Conservation (phyloP, 2,888 invertebrate species). For the Andrena camellia region DNA sequence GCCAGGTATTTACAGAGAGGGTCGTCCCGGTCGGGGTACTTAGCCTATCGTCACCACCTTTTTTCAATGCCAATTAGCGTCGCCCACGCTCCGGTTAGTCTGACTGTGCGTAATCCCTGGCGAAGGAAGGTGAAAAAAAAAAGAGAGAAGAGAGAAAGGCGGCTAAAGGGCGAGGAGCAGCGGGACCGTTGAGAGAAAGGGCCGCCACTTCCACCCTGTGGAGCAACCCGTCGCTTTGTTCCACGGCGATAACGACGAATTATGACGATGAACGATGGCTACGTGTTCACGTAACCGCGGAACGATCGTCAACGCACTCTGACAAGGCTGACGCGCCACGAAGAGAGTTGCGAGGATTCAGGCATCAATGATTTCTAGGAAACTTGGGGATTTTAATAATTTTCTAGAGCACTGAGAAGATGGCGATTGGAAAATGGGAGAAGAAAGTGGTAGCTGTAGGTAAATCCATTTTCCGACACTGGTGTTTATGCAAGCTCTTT, state of each 20-base stretch:
- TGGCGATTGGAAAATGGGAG: background rate
- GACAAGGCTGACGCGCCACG: background rate
- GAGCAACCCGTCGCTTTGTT: constrained; percentile 61
- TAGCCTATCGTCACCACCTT: constrained; percentile 80
- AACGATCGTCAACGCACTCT: background rate
- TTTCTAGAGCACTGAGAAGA: background rate
- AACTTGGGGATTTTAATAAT: background rate
- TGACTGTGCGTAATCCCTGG: constrained; percentile 54
- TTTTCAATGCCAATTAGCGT: constrained; percentile 83
- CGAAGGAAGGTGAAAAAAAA: constrained; percentile 10
- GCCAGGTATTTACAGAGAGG: constrained; percentile 54
- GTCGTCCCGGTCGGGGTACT: constrained; percentile 69
- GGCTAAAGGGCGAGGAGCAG: constrained; percentile 27
- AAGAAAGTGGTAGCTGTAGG: too few relatives aligned
- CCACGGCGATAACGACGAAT: constrained; percentile 58
- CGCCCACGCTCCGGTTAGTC: constrained; percentile 70
- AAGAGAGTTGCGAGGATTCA: background rate
- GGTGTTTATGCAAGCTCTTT: too few relatives aligned
- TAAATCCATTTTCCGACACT: too few relatives aligned
- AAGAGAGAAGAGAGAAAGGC: constrained; percentile 13
- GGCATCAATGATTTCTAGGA: constrained; percentile 24
- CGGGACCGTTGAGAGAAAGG: constrained; percentile 46
- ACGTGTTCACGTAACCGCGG: background rate
- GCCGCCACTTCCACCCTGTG: constrained; percentile 66
- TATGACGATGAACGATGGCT: constrained; percentile 23